phyloP scores from a whole-genome alignment of 2,797 vertebrate species.

The Menidia menidia region DNA sequence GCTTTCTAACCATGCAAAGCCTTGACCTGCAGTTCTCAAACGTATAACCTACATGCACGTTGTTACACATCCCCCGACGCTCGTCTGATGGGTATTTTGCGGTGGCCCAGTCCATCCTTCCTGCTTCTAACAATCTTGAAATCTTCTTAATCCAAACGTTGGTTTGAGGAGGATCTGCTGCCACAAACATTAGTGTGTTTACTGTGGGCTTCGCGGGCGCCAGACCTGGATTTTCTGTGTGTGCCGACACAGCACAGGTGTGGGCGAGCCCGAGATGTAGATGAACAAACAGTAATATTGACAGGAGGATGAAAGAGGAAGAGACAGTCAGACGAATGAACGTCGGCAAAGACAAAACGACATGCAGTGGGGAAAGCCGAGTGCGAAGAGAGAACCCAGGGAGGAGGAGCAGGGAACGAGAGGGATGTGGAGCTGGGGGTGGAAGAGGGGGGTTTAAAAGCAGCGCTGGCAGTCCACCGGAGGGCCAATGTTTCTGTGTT shows the following conservation, averaged over 20 bases:
- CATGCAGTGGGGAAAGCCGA: constrained; percentile 42
- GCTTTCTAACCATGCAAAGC: too few relatives aligned
- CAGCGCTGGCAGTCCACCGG: constrained; percentile 32
- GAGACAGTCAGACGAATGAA: constrained; percentile 48
- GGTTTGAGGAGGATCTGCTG: not conserved
- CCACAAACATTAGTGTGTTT: constrained; percentile 3
- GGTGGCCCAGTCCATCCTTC: too few relatives aligned
- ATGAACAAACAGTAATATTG: constrained; percentile 61
- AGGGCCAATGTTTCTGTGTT: constrained; percentile 69
- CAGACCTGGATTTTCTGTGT: constrained; percentile 15
- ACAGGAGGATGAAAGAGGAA: constrained; percentile 37
- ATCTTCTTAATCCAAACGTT: too few relatives aligned
- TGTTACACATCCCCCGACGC: too few relatives aligned
- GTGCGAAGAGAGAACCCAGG: constrained; percentile 21
- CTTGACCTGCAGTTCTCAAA: too few relatives aligned
- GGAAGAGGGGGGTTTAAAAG: constrained; percentile 20
- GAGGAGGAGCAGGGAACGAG: constrained; percentile 45
- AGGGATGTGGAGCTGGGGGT: constrained; percentile 30
- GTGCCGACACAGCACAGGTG: constrained; percentile 20
- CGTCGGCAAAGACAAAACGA: constrained; percentile 34
- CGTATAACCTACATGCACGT: too few relatives aligned
- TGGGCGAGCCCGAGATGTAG: constrained; percentile 42
- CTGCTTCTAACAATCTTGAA: too few relatives aligned
- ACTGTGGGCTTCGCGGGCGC: constrained; percentile 5
- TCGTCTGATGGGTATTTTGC: too few relatives aligned